Evolutionary conservation across 2,888 invertebrate species (phyloP), one percentile per base, ranked within the genome.

Genomic region (Ornithoptera alexandrae): DNA sequence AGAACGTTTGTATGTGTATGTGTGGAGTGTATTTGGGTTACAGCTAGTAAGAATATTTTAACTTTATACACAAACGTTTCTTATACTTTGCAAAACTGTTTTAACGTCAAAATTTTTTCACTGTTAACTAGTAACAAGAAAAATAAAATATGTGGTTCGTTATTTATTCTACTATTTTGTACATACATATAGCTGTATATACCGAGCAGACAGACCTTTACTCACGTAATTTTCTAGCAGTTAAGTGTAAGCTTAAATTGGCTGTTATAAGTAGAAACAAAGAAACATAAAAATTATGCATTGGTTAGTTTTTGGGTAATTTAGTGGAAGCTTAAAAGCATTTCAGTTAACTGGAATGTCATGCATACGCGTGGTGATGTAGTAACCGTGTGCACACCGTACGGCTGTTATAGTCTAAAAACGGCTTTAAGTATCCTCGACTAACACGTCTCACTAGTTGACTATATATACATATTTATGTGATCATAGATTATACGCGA

Each of bases 321-420:
- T 58, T 22, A 22, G n/a, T 58, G 5, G 6, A 24, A 58, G 57
- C 15, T 57, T 57, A 20, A 57, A 57, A 20, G 6, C 18, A 24
- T 24, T 36, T 36, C 17, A 39, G 8, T 50, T 24, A 2, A 42
- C 50, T 59, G 63, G 73, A 74, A 73, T 72, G 74, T 67, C 68
- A 71, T 62, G 62, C 68, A 68, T 71, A 69, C 72, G 72, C 71
- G 63, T 70, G 73, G 67, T 46, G 70, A 68, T 70, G 68, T 72
- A 74, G 68, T 72, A 74, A 72, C 71, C 69, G 69, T 72, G 72
- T 69, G 71, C 66, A 70, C 77, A 75, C 77, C 77, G 78, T 81
- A 77, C 77, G 72, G 68, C 72, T 71, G 68, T 76, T 79, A 76
- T 74, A 78, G 73, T 80, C 81, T 79, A 81, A 81, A 83, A 81